phyloP scores from a whole-genome alignment of 2,113 vertebrate genomes.

The Odobenus rosmarus region DNA sequence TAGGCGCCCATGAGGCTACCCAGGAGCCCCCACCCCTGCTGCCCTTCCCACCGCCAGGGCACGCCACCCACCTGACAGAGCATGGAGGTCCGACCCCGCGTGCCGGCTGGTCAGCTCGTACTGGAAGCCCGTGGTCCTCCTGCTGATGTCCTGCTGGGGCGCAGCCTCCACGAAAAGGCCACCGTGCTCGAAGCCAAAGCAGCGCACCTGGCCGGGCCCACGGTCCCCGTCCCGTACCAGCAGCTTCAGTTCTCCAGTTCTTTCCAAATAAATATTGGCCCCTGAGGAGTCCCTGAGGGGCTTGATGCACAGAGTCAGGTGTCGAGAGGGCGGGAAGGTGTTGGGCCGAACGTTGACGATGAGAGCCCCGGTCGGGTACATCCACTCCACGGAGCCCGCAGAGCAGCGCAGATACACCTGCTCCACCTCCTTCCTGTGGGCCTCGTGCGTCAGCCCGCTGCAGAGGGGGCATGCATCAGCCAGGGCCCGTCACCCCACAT shows the following conservation, averaged over 20 bases:
- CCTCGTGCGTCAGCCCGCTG: slow-evolving; percentile 96
- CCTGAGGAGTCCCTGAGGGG: slow-evolving; percentile 92
- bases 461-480: background rate
- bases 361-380: slow-evolving; percentile 97
- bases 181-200: slow-evolving; percentile 93
- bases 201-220: slow-evolving; percentile 88
- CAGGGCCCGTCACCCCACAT: rapidly evolving
- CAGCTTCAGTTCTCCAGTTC: slow-evolving; percentile 92
- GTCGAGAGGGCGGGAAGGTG: slow-evolving; percentile 87
- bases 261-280: slow-evolving; percentile 98
- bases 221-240: slow-evolving; percentile 91
- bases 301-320: slow-evolving; percentile 96
- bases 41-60: rapidly evolving
- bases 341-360: slow-evolving; percentile 97
- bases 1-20: too few species aligned
- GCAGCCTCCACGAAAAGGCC: slow-evolving; percentile 96
- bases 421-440: slow-evolving; percentile 95
- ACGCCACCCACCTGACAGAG: slow-evolving; percentile 88
- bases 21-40: background rate
- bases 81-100: slow-evolving; percentile 85
- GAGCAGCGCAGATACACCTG: slow-evolving; percentile 98
- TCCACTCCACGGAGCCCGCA: slow-evolving; percentile 95
- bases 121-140: slow-evolving; percentile 95
- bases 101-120: slow-evolving; percentile 92
- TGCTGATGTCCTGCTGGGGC: slow-evolving; percentile 94